These are phyloP conservation scores for Hycleus cichorii DNA, from an alignment of 1,140 invertebrate genomes.

Conservation along the genomic window DNA sequence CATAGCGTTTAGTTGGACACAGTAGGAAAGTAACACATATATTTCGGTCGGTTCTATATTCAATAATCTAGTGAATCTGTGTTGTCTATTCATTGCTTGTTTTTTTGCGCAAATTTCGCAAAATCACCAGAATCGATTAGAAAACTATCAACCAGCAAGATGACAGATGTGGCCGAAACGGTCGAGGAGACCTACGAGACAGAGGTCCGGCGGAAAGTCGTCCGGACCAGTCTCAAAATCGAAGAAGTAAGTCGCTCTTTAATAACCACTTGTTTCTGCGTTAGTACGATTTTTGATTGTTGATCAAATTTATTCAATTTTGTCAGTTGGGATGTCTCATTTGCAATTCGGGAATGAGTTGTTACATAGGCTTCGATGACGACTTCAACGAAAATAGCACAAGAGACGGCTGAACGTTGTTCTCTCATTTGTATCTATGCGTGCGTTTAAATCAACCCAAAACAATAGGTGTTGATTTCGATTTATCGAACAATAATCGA, in stretches of 20 bases:
- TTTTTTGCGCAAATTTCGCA: neutral
- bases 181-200: slow-evolving; percentile 45
- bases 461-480: no score
- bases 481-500: no score
- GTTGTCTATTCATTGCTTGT: neutral
- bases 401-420: no score
- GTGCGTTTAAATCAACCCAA: no score
- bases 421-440: no score
- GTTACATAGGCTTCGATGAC: neutral
- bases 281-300: neutral
- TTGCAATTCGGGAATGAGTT: neutral
- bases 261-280: neutral
- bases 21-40: neutral
- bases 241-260: slow-evolving; percentile 41
- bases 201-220: slow-evolving; percentile 48
- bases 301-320: neutral
- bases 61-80: neutral
- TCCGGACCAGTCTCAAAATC: slow-evolving; percentile 49
- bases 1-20: slow-evolving; percentile 20
- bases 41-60: neutral
- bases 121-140: neutral
- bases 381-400: neutral
- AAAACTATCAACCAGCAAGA: neutral
- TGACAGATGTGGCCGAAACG: slow-evolving; percentile 31
- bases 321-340: neutral